Evolutionary conservation across 1,140 invertebrate species (phyloP).

Genomic region (Alviniconcha marisindica): DNA sequence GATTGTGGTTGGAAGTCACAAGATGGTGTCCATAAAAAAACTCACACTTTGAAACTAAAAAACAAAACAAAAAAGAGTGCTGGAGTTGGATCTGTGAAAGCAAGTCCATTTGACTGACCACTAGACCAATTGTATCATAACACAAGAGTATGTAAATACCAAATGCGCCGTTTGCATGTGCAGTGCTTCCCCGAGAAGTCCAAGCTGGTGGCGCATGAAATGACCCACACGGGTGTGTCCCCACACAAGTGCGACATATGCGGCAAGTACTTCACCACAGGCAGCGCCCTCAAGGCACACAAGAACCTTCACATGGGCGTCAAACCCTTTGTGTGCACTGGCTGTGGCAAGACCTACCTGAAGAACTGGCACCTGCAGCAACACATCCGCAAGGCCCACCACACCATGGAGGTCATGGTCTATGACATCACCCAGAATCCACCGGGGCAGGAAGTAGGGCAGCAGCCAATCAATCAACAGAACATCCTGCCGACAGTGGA

Average conservation of each 20-base stretch:
- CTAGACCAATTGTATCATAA: no score
- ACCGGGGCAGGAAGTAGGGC: not conserved
- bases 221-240: slow-evolving; percentile 43
- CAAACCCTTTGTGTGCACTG: slow-evolving; percentile 90
- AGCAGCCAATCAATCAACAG: not conserved
- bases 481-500: not conserved
- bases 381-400: slow-evolving; percentile 47
- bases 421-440: not conserved
- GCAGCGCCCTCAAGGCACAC: slow-evolving; percentile 56
- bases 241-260: slow-evolving; percentile 84
- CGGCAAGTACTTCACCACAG: slow-evolving; percentile 84
- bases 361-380: slow-evolving; percentile 75
- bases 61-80: no score
- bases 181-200: slow-evolving; percentile 35
- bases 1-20: no score
- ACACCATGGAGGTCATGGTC: slow-evolving; percentile 19
- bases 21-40: no score
- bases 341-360: slow-evolving; percentile 82
- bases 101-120: no score
- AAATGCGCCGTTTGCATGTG: no score
- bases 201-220: slow-evolving; percentile 36
- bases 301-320: slow-evolving; percentile 85
- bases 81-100: no score
- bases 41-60: no score
- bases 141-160: no score